These are phyloP conservation scores for Andrena bicolor DNA, from an alignment of 2,888 invertebrate genomes.

Conservation along the genomic window DNA sequence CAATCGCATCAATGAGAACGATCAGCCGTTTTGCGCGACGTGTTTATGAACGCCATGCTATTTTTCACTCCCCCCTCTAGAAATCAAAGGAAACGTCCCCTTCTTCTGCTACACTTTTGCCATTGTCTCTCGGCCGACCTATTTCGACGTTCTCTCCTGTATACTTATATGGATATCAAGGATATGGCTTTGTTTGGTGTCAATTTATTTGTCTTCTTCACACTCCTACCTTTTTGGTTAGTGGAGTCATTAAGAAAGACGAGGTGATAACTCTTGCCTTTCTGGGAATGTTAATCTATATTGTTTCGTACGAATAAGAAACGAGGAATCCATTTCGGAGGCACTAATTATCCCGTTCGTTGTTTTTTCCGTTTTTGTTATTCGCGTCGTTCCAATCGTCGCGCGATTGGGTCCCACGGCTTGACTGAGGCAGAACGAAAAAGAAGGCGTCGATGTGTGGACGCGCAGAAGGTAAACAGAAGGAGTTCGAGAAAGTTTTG, in stretches of 20 bases:
- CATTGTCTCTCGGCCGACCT: slow-evolving; percentile 30
- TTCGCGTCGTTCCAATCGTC: not conserved
- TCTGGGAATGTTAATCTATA: not conserved
- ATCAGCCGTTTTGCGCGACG: slow-evolving; percentile 31
- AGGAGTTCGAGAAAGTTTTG: slow-evolving; percentile 44
- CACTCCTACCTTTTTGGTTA: not conserved
- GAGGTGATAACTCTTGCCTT: not conserved
- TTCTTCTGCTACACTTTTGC: slow-evolving; percentile 26
- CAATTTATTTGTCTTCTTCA: not conserved
- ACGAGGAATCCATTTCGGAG: not conserved
- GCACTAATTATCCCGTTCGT: not conserved
- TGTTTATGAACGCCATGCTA: slow-evolving; percentile 25
- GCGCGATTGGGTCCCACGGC: not conserved
- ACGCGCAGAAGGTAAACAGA: slow-evolving; percentile 42
- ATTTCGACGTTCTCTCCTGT: slow-evolving; percentile 6
- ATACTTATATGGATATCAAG: slow-evolving; percentile 2
- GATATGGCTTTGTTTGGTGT: not conserved
- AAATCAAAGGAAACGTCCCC: slow-evolving; percentile 24
- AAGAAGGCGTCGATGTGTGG: not conserved
- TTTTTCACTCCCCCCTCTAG: not conserved
- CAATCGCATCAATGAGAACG: slow-evolving; percentile 65
- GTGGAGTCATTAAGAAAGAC: not conserved
- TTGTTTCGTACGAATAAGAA: no score
- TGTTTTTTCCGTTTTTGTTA: not conserved
- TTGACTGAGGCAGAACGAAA: no score